phyloP scores from a whole-genome alignment of 2,797 vertebrate genomes.

The Gastrophryne carolinensis region DNA sequence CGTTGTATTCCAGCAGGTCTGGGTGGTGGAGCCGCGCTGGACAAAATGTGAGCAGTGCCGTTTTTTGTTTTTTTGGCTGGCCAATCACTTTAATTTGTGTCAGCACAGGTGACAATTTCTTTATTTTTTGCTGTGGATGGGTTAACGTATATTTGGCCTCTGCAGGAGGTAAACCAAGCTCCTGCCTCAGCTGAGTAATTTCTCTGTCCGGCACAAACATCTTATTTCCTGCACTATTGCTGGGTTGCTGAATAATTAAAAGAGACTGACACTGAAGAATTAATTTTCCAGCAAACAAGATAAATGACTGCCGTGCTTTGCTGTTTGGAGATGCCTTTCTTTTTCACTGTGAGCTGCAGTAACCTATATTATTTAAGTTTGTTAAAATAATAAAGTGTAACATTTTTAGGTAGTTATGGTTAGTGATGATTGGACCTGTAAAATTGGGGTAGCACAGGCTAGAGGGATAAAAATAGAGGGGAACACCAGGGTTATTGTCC shows the following conservation, averaged over 20 bases:
- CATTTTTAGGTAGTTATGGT: no score
- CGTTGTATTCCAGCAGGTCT: no score
- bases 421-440: no score
- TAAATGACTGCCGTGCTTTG: neutral
- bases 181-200: slow-evolving; percentile 35
- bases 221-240: slow-evolving; percentile 41
- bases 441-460: no score
- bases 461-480: no score
- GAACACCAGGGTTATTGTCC: no score
- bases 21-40: no score
- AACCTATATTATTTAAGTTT: no score
- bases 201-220: slow-evolving; percentile 22
- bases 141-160: slow-evolving; percentile 26
- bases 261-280: slow-evolving; percentile 30
- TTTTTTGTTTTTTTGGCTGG: no score
- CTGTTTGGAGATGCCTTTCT: neutral
- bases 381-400: no score
- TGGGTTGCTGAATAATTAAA: slow-evolving; percentile 49
- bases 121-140: slow-evolving; percentile 33
- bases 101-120: slow-evolving; percentile 44
- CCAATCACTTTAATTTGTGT: no score
- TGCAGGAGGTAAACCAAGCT: slow-evolving; percentile 17
- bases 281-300: slow-evolving; percentile 40
- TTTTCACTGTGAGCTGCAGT: neutral
- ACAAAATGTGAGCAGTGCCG: no score